Percentiles rank a stretch among this genome's conserved stretches.
Conservation (phyloP, 2,888 invertebrate genomes). For the Drosophila trichaetosa region DNA sequence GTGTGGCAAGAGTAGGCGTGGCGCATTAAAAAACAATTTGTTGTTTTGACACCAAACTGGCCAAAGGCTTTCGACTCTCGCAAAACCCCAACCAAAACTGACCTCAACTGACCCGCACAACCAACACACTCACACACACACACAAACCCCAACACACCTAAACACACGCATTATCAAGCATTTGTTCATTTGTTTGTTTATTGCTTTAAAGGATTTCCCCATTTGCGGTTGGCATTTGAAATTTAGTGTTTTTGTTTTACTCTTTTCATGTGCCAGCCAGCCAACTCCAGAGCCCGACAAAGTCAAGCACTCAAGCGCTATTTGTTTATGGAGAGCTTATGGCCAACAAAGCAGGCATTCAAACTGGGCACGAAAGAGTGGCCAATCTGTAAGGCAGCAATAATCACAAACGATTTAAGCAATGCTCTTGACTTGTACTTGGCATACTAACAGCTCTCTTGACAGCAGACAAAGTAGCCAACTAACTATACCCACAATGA, state of each 20-base stretch:
- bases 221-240: constrained; percentile 62
- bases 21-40: constrained; percentile 80
- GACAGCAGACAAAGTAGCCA: neutral
- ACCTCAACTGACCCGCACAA: constrained; percentile 60
- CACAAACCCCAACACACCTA: constrained; percentile 1
- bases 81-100: constrained; percentile 17
- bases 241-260: constrained; percentile 40
- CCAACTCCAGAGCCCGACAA: neutral
- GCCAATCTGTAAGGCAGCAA: neutral
- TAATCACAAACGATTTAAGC: neutral
- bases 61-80: constrained; percentile 35
- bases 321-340: neutral
- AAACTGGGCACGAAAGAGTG: neutral
- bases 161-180: constrained; percentile 15
- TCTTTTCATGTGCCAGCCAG: neutral
- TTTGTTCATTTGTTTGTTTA: constrained; percentile 66
- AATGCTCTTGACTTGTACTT: neutral
- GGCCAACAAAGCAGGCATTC: neutral
- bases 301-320: neutral
- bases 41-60: constrained; percentile 76
- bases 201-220: constrained; percentile 63
- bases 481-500: neutral
- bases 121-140: constrained; percentile 19
- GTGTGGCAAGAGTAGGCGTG: constrained; percentile 12
- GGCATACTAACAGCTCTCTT: neutral